Conservation (phyloP, 2,113 vertebrate genomes). For the Dunckerocampus dactyliophorus region DNA sequence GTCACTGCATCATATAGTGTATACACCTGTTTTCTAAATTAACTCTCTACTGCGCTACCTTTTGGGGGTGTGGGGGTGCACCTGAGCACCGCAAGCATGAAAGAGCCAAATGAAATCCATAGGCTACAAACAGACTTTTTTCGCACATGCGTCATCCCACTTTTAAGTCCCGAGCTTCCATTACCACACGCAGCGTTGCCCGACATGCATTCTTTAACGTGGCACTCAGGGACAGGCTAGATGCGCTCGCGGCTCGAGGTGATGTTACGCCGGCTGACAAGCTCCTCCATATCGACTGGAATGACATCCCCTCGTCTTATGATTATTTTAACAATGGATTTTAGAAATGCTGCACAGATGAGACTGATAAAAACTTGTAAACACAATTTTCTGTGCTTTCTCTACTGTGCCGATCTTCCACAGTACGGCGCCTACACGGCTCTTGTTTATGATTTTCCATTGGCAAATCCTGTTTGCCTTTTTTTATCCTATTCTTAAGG, state of each 20-base stretch:
- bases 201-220: slow-evolving; percentile 57
- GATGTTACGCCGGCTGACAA: slow-evolving; percentile 65
- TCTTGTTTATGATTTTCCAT: too few relatives aligned
- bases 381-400: background rate
- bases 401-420: background rate
- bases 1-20: slow-evolving; percentile 57
- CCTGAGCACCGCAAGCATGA: slow-evolving; percentile 44
- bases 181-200: background rate
- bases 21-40: slow-evolving; percentile 58
- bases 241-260: slow-evolving; percentile 53
- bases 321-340: slow-evolving; percentile 38
- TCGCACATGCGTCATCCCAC: background rate
- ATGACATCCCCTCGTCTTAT: slow-evolving; percentile 23
- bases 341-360: background rate
- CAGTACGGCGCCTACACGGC: background rate
- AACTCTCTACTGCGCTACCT: slow-evolving; percentile 51
- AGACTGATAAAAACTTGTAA: background rate
- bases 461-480: too few relatives aligned
- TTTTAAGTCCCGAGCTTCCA: slow-evolving; percentile 5
- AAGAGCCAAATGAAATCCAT: slow-evolving; percentile 53
- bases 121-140: background rate
- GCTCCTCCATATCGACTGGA: slow-evolving; percentile 35
- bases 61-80: slow-evolving; percentile 29
- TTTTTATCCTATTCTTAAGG: too few relatives aligned
- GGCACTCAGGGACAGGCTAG: slow-evolving; percentile 43